Evolutionary conservation across 2,888 invertebrate species (phyloP).

Genomic region (Drosophila mimetica): DNA sequence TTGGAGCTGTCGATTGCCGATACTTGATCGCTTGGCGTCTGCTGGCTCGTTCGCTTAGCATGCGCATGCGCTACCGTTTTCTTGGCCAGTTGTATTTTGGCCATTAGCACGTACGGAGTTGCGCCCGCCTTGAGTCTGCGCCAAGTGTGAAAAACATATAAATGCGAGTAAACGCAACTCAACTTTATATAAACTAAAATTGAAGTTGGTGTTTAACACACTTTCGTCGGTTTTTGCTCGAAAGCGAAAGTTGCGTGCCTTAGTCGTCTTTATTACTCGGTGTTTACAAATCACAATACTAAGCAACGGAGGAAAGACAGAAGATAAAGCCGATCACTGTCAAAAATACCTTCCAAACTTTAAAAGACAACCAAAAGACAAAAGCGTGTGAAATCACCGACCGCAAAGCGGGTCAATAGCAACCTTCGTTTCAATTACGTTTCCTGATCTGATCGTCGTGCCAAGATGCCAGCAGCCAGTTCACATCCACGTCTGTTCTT

Average conservation of each 20-base stretch:
- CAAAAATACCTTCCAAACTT: constrained; percentile 7
- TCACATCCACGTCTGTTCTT: constrained; percentile 80
- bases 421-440: constrained; percentile 32
- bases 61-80: constrained; percentile 79
- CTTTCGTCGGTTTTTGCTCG: constrained; percentile 47
- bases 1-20: constrained; percentile 17
- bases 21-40: constrained; percentile 10
- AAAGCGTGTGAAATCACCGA: constrained; percentile 20
- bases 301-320: constrained; percentile 17
- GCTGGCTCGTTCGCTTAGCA: constrained; percentile 59
- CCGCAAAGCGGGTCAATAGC: constrained; percentile 16
- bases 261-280: constrained; percentile 44
- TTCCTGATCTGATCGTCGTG: constrained; percentile 2
- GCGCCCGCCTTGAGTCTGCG: constrained; percentile 64
- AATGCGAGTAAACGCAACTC: constrained; percentile 31
- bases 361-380: constrained; percentile 35
- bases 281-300: constrained; percentile 29
- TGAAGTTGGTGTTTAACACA: constrained; percentile 51
- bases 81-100: constrained; percentile 81
- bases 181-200: constrained; percentile 51
- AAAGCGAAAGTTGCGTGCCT: constrained; percentile 73
- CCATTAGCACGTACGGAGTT: constrained; percentile 83
- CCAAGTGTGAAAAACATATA: constrained; percentile 52
- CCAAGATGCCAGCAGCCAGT: constrained; percentile 69
- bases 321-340: constrained; percentile 12